phyloP scores from a whole-genome alignment of 1,140 invertebrate species.

The Pectinophora gossypiella region DNA sequence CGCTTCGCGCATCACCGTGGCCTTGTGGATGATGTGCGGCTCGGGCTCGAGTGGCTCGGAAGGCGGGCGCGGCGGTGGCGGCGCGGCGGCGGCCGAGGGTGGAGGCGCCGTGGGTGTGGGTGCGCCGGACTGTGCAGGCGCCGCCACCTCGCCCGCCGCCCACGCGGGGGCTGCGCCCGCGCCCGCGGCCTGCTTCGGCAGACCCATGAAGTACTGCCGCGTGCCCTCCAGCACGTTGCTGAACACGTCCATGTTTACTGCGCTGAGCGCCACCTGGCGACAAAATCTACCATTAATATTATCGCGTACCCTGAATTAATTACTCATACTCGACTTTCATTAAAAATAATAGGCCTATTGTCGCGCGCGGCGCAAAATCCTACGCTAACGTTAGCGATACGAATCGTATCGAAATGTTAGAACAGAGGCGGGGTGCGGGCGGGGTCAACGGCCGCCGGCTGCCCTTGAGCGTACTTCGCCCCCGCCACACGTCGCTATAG shows the following conservation, averaged over 20 bases:
- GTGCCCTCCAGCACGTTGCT: slow-evolving; percentile 87
- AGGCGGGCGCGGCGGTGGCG: slow-evolving; percentile 48
- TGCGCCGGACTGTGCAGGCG: slow-evolving; percentile 60
- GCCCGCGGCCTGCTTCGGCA: slow-evolving; percentile 77
- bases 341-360: no score
- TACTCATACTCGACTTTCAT: no score
- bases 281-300: no score
- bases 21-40: slow-evolving; percentile 70
- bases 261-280: slow-evolving; percentile 50
- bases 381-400: not conserved
- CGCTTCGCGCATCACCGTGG: slow-evolving; percentile 73
- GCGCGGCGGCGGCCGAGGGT: slow-evolving; percentile 53
- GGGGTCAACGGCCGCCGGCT: slow-evolving; percentile 56
- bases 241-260: slow-evolving; percentile 79
- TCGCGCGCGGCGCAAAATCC: no score
- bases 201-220: slow-evolving; percentile 86
- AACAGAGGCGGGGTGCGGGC: not conserved
- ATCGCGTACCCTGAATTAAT: no score
- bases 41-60: slow-evolving; percentile 67
- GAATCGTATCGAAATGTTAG: not conserved
- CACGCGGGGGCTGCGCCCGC: slow-evolving; percentile 59
- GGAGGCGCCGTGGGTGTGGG: slow-evolving; percentile 57
- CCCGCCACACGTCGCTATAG: slow-evolving; percentile 21
- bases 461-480: slow-evolving; percentile 67
- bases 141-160: slow-evolving; percentile 60